phyloP scores from a whole-genome alignment of 2,113 vertebrate species.

The Phoxinus phoxinus region DNA sequence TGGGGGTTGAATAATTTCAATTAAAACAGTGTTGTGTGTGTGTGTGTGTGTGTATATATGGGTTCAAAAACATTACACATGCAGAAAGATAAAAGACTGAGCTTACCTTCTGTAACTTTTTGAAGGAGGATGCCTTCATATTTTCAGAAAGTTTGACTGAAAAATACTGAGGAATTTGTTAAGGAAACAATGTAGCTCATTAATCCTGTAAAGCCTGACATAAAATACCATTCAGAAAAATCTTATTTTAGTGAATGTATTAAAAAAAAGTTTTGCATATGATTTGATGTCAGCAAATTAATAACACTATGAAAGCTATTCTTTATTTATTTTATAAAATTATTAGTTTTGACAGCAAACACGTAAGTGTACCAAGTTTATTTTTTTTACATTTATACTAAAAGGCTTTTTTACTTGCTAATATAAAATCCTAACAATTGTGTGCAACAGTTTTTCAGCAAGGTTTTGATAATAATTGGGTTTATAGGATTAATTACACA shows the following conservation, averaged over 20 bases:
- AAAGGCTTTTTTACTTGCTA: not conserved
- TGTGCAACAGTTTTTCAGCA: not conserved
- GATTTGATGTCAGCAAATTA: not conserved
- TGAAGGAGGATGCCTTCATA: conserved; percentile 97
- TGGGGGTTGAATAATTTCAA: too few relatives aligned
- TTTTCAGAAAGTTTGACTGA: conserved; percentile 97
- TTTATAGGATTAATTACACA: not conserved
- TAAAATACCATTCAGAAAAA: not conserved
- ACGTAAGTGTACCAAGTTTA: not conserved
- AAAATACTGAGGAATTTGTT: conserved; percentile 88
- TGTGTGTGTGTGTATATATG: too few relatives aligned
- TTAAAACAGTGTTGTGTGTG: too few relatives aligned
- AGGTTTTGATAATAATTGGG: not conserved
- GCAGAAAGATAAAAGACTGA: not conserved
- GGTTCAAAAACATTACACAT: not conserved
- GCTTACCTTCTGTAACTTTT: conserved; percentile 95
- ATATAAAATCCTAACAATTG: not conserved
- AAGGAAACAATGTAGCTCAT: conserved; percentile 71
- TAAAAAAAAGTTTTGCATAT: too few relatives aligned
- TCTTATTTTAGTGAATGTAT: too few relatives aligned
- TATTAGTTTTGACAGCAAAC: not conserved
- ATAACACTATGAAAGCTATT: not conserved
- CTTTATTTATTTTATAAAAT: not conserved
- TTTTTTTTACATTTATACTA: not conserved
- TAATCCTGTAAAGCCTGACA: not conserved